Base-by-base conservation (phyloP, 2,113 vertebrate genomes). In the Brienomyrus longianalis region DNA sequence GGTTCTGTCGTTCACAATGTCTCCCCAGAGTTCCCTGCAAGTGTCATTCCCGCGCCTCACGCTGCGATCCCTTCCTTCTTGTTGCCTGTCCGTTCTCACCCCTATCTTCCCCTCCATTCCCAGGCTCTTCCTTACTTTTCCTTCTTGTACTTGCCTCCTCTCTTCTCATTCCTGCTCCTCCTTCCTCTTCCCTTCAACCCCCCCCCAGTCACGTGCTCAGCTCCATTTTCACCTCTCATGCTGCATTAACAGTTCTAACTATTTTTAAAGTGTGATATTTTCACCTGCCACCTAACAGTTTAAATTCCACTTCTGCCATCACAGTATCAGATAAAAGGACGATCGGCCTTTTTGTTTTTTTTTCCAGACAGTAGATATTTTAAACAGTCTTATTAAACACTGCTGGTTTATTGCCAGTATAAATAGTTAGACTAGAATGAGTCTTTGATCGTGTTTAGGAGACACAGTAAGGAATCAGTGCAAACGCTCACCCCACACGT, bases 1-100 rank as follows among this genome's bases (percentile, higher is more conserved):
- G 95, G 95, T 96, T 96, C 94, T 96, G 95, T 95, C 93, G 86
- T 95, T 94, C 94, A 94, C 93, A 91, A 93, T 95, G 92, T 93
- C 93, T 91, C 95, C 95, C 66, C 93, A 94, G 93, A 94, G 92
- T 92, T 59, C 88, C 31, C 35, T 83, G 77, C 51, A 80, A 89
- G 88, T 31, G 13, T 13, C 88, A 84, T 48, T 84, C 56, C 35
- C 35, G 35, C 6, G 17, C 35, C 74, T 80, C 5, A 19, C 5
- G 1, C 74, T 43, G 31, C 35, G 15, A 35, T 43, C 35, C 74
- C 74, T 80, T 43, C 74, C 5, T 5, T 39, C 31, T 77, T 15
- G n/a, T 50, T 70, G 13, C 13, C 27, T 39, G 15, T 35, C 15
- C 13, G 1, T 27, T 66, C 31, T 11, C 70, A 35, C 11, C 66